Conservation (phyloP, 2,113 vertebrate genomes). For the Polyodon spathula region DNA sequence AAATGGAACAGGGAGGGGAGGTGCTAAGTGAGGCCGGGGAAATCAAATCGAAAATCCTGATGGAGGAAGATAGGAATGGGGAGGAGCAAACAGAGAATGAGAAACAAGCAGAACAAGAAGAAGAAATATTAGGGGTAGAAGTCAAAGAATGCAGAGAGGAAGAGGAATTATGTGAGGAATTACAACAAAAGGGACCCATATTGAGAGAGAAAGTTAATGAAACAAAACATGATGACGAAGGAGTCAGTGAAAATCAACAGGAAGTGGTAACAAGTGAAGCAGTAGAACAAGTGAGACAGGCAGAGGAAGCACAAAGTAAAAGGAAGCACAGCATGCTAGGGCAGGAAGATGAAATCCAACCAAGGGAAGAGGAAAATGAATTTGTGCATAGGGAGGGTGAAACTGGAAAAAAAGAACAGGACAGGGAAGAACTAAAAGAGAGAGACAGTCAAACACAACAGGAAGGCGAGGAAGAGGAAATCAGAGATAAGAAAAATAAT, state of each 20-base stretch:
- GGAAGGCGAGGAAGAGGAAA: background rate
- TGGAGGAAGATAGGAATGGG: background rate
- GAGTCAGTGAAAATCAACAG: too few relatives aligned
- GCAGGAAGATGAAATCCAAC: too few relatives aligned
- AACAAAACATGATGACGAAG: background rate
- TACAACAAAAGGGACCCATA: background rate
- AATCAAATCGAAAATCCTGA: background rate
- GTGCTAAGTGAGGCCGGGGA: too few relatives aligned
- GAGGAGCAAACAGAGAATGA: too few relatives aligned
- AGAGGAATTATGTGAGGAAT: background rate
- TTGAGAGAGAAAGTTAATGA: background rate
- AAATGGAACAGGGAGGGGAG: too few relatives aligned
- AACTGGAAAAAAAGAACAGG: background rate
- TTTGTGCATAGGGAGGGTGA: too few relatives aligned
- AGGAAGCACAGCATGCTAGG: too few relatives aligned
- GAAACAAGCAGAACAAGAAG: background rate
- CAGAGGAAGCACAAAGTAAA: too few relatives aligned
- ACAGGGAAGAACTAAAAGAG: background rate
- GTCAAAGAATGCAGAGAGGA: background rate
- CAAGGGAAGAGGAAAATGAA: too few relatives aligned
- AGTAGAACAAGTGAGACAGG: too few relatives aligned
- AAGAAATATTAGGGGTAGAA: background rate
- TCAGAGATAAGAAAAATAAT: too few relatives aligned
- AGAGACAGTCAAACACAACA: background rate
- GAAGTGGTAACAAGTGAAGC: too few relatives aligned